phyloP scores from a whole-genome alignment of 37 sponge, comb jelly and placozoan genomes.

The Mnemiopsis leidyi region DNA sequence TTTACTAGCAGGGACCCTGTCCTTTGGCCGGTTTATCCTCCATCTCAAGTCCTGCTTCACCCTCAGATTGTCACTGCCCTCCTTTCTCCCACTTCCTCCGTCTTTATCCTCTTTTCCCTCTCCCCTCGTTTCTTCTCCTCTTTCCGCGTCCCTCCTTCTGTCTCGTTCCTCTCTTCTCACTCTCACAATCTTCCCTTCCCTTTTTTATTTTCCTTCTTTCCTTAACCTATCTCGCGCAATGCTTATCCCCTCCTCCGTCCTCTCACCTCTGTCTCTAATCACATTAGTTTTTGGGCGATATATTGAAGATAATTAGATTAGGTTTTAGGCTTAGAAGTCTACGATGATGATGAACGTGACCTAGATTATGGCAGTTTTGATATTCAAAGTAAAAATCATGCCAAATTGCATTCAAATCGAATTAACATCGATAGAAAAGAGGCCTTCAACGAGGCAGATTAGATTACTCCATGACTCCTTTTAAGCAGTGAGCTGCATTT shows the following conservation, averaged over 20 bases:
- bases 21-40: no score
- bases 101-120: background rate
- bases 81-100: background rate
- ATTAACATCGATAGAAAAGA: no score
- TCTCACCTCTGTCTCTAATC: background rate
- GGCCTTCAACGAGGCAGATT: no score
- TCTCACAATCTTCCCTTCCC: background rate
- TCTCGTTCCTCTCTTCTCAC: background rate
- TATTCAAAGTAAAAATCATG: no score
- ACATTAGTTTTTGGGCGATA: background rate
- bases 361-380: no score
- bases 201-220: background rate
- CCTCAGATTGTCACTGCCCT: background rate
- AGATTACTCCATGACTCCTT: no score
- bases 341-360: no score
- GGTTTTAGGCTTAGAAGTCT: no score
- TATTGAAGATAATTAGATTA: background rate
- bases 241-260: background rate
- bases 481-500: no score
- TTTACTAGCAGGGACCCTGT: no score
- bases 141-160: background rate
- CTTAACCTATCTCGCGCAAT: background rate
- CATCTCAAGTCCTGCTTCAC: no score
- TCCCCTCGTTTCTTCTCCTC: background rate
- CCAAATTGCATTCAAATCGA: no score